These are phyloP conservation scores for Mercenaria mercenaria DNA, from an alignment of 1,140 invertebrate genomes.

Conservation along the genomic window DNA sequence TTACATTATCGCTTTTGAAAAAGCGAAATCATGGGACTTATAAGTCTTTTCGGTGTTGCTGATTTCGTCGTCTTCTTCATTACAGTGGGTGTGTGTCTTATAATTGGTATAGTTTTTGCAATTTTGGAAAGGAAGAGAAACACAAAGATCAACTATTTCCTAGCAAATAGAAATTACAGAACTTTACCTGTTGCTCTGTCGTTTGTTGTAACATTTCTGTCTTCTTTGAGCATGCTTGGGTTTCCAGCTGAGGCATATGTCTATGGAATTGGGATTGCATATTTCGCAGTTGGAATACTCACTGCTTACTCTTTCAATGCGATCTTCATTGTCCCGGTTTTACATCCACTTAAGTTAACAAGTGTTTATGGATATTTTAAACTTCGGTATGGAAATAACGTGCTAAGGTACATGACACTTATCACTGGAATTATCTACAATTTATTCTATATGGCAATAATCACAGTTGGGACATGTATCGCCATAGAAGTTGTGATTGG, in stretches of 20 bases:
- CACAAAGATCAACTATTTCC: background rate
- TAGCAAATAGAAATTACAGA: background rate
- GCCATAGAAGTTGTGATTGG: conserved; percentile 12
- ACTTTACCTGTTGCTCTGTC: conserved; percentile 30
- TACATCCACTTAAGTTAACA: conserved; percentile 2
- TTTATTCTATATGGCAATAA: conserved; percentile 25
- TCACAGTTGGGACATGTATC: background rate
- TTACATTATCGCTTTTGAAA: too few relatives aligned
- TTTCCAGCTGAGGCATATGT: conserved; percentile 14
- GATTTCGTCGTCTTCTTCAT: background rate
- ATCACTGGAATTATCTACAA: background rate
- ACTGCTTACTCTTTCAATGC: background rate
- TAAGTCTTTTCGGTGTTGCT: background rate
- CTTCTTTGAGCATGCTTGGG: background rate
- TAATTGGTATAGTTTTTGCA: conserved; percentile 23
- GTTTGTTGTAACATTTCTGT: conserved; percentile 20
- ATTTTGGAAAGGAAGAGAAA: background rate
- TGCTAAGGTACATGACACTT: background rate
- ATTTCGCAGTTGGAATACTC: background rate
- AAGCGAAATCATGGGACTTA: background rate
- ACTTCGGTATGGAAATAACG: conserved; percentile 22
- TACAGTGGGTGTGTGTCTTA: background rate
- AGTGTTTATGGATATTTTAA: conserved; percentile 8
- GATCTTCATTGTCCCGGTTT: background rate
- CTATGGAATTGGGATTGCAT: background rate